Evolutionary conservation across 1,140 invertebrate species (phyloP).

Genomic region (Holotrichia oblita): DNA sequence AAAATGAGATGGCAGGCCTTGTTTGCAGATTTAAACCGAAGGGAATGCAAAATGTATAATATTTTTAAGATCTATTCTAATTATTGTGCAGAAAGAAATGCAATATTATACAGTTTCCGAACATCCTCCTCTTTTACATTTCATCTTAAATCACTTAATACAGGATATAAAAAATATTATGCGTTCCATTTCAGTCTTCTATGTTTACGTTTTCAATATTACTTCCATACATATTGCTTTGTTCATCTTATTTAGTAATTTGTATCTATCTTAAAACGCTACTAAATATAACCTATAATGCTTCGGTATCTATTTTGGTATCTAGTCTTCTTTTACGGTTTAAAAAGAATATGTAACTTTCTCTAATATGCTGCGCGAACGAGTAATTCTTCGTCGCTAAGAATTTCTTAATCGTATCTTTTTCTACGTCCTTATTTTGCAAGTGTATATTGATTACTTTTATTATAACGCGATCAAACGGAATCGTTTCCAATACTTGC

Average conservation of each 20-base stretch:
- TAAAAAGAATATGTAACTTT: constrained; percentile 52
- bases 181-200: constrained; percentile 37
- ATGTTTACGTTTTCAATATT: constrained; percentile 10
- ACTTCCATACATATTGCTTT: not conserved
- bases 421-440: constrained; percentile 53
- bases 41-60: not conserved
- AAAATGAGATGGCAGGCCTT: not conserved
- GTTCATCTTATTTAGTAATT: not conserved
- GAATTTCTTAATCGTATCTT: constrained; percentile 57
- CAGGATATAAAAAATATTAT: constrained; percentile 38
- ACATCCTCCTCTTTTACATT: not conserved
- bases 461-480: constrained; percentile 64
- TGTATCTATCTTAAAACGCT: not conserved
- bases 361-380: constrained; percentile 56
- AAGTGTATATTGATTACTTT: constrained; percentile 61
- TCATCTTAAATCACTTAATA: not conserved
- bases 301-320: constrained; percentile 16
- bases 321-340: constrained; percentile 36
- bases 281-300: not conserved
- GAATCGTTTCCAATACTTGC: constrained; percentile 65
- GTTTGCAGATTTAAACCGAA: not conserved
- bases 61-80: constrained; percentile 11
- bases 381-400: constrained; percentile 57
- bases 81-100: not conserved
- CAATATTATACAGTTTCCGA: not conserved